Conservation (phyloP, 1,140 invertebrate genomes). For the Chironomus striatipennis region DNA sequence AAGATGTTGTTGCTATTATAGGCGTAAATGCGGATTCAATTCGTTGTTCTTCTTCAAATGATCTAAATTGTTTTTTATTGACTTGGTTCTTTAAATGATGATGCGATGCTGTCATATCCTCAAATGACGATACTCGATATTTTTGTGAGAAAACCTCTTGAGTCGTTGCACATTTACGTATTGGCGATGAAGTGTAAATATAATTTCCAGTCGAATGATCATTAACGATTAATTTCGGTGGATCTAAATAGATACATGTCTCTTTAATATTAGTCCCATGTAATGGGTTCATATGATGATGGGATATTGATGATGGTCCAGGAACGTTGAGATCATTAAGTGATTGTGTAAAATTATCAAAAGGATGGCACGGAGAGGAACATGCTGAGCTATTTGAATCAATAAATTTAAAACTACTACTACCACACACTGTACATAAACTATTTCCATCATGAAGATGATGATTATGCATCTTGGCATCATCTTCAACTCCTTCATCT, state of each 20-base stretch:
- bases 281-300: background rate
- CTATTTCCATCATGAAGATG: background rate
- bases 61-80: slow-evolving; percentile 38
- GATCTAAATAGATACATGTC: slow-evolving; percentile 33
- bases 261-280: slow-evolving; percentile 13
- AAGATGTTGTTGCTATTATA: slow-evolving; percentile 27
- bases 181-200: slow-evolving; percentile 40
- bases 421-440: background rate
- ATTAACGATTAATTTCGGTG: slow-evolving; percentile 40
- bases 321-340: slow-evolving; percentile 20
- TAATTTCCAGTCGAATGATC: slow-evolving; percentile 35
- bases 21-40: slow-evolving; percentile 40
- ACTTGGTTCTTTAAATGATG: slow-evolving; percentile 35
- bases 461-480: slow-evolving; percentile 23
- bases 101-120: slow-evolving; percentile 37
- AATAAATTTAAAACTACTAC: slow-evolving; percentile 17
- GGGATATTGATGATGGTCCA: background rate
- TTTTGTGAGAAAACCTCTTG: slow-evolving; percentile 39
- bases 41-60: slow-evolving; percentile 39
- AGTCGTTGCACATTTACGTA: slow-evolving; percentile 37
- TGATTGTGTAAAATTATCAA: slow-evolving; percentile 21
- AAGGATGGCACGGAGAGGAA: background rate
- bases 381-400: slow-evolving; percentile 14
- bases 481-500: slow-evolving; percentile 39
- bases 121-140: slow-evolving; percentile 39